Conservation (phyloP, 2,113 vertebrate genomes). For the Cebidichthys violaceus region DNA sequence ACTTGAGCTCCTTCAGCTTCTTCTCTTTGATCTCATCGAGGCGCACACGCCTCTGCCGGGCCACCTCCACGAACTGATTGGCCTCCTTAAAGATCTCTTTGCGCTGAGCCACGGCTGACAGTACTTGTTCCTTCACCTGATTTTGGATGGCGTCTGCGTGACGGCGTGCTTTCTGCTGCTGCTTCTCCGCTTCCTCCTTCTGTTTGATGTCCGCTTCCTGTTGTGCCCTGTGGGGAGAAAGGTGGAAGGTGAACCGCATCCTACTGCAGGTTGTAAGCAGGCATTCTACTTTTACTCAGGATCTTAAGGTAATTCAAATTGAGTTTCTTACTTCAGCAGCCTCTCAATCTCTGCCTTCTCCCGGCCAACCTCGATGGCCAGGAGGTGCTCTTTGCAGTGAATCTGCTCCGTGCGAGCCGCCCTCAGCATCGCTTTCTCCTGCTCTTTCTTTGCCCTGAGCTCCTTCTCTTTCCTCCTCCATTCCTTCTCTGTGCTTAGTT, state of each 20-base stretch:
- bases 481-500: slow-evolving; percentile 86
- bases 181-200: slow-evolving; percentile 82
- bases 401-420: slow-evolving; percentile 85
- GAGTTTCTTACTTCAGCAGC: slow-evolving; percentile 84
- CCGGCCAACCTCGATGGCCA: slow-evolving; percentile 84
- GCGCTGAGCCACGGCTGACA: slow-evolving; percentile 72
- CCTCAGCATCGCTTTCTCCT: slow-evolving; percentile 78
- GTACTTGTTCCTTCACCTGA: slow-evolving; percentile 87
- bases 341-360: slow-evolving; percentile 88
- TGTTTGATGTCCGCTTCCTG: slow-evolving; percentile 70
- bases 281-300: neutral
- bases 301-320: neutral
- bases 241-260: neutral
- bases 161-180: slow-evolving; percentile 61
- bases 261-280: neutral
- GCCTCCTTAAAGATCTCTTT: slow-evolving; percentile 82
- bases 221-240: slow-evolving; percentile 80
- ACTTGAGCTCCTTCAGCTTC: slow-evolving; percentile 91
- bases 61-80: slow-evolving; percentile 82
- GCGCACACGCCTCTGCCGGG: slow-evolving; percentile 74
- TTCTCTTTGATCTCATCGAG: slow-evolving; percentile 86
- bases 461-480: slow-evolving; percentile 90
- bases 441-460: slow-evolving; percentile 58
- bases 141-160: slow-evolving; percentile 79
- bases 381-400: slow-evolving; percentile 82